Percentiles rank a stretch among this genome's conserved stretches.
Evolutionary conservation across 2,797 vertebrate species (phyloP).

Genomic region (Crocidura indochinensis): DNA sequence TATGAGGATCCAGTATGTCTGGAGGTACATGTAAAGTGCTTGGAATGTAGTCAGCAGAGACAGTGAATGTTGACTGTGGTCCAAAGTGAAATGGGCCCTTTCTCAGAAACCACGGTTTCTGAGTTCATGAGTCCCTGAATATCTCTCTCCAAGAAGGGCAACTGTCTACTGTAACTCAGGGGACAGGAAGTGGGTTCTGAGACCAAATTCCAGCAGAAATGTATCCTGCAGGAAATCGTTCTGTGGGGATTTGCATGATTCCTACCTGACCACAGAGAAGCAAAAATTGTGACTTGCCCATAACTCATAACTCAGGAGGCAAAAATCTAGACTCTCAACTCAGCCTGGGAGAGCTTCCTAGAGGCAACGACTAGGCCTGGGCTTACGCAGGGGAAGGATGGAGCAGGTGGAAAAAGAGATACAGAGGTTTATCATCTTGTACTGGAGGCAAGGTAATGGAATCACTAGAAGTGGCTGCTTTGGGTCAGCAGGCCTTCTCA

Average conservation of each 20-base stretch:
- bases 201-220: conserved; percentile 44
- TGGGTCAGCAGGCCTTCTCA: not conserved
- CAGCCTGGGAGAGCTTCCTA: not conserved
- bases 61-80: not conserved
- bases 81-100: conserved; percentile 3
- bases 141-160: conserved; percentile 39
- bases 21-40: not conserved
- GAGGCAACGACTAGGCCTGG: conserved; percentile 16
- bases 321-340: conserved; percentile 5
- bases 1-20: not conserved
- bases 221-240: conserved; percentile 34
- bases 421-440: not conserved
- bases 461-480: too few relatives aligned
- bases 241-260: conserved; percentile 12
- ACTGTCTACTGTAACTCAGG: conserved; percentile 14
- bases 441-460: conserved; percentile 10
- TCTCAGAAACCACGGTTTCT: conserved; percentile 39
- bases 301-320: conserved; percentile 42
- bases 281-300: conserved; percentile 42
- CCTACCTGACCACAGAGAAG: not conserved
- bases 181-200: conserved; percentile 47
- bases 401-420: not conserved
- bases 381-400: not conserved
- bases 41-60: not conserved
- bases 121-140: not conserved